Evolutionary conservation across 2,113 vertebrate species (phyloP), one percentile per base, ranked within the genome.

Genomic region (Gambusia affinis): DNA sequence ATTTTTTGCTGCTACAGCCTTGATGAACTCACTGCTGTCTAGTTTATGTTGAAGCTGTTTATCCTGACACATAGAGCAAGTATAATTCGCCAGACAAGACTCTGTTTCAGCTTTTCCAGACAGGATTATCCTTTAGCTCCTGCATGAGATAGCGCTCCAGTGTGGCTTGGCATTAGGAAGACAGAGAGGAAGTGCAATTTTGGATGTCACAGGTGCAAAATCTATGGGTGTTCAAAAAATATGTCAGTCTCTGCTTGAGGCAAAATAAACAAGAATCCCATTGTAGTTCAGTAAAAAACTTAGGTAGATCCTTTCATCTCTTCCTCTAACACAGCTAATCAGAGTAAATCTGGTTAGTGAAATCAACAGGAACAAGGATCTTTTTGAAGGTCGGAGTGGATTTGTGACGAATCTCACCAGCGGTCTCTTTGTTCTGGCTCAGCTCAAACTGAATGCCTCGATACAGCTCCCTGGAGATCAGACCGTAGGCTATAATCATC

Each of bases 391-490:
- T 70, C 72, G 28, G 29, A 60, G 37, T 72, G 51, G 29, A 74
- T 71, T 61, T 47, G 44, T 44, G 75, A 65, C 28, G 35, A 60
- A 61, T 79, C 93, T 93, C 85, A 95, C 94, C 93, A 4, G 82
- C 47, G 19, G 76, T 72, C 64, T 94, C 92, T 30, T 69, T 83
- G 86, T 70, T 94, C 82, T 94, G 93, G 71, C 81, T 80, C 75
- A 91, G 44, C 76, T 95, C 94, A 64, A 95, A 95, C 87, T 92
- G 91, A n/a, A 95, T 95, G 44, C 95, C 94, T 24, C 93, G 79
- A 82, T 91, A 95, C 29, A 95, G 94, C 85, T 95, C 95, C 72
- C 94, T 90, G 85, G 95, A 95, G 81, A 95, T 95, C 67, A 95
- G 88, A n/a, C 95, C 94, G 17, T 95, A 95, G 62, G 95, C 94